A percentile compares a stretch with the other conserved stretches of the same genome.
phyloP scores from a whole-genome alignment of 2,797 vertebrate species.

The Thripadectes ignobilis region DNA sequence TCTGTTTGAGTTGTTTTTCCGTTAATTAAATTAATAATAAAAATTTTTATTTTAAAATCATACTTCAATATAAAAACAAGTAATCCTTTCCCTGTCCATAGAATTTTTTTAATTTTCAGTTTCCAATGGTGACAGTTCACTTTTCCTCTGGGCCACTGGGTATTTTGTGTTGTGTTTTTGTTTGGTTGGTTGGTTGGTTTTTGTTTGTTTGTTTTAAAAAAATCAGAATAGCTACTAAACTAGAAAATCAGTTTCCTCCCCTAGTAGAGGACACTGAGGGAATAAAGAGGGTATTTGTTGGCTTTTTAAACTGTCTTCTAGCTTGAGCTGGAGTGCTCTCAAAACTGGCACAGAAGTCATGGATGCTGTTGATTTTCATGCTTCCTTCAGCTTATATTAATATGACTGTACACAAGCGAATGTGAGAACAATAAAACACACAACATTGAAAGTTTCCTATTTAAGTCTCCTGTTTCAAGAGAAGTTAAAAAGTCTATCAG shows the following conservation, averaged over 20 bases:
- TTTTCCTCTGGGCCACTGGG: not conserved
- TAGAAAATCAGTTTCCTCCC: not conserved
- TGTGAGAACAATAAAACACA: not conserved
- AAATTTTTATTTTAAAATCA: not conserved
- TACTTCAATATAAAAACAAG: not conserved
- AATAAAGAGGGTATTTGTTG: not conserved
- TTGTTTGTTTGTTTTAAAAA: not conserved
- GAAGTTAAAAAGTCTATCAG: not conserved
- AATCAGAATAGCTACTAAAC: not conserved
- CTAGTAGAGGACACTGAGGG: not conserved
- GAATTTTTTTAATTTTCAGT: not conserved
- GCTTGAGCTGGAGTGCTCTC: not conserved
- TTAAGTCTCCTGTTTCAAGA: not conserved
- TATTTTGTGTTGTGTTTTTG: not conserved
- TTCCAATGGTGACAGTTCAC: not conserved
- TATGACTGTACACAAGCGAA: not conserved
- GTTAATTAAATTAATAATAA: not conserved
- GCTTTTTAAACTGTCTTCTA: not conserved
- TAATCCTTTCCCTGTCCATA: not conserved
- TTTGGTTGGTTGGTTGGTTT: not conserved
- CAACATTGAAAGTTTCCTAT: not conserved
- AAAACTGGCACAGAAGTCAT: not conserved
- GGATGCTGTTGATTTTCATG: not conserved
- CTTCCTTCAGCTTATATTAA: not conserved
- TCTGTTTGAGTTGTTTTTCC: not conserved